Percentiles rank a stretch among this genome's conserved stretches.
Conservation (phyloP, 2,888 invertebrate genomes). For the Dryobota labecula region DNA sequence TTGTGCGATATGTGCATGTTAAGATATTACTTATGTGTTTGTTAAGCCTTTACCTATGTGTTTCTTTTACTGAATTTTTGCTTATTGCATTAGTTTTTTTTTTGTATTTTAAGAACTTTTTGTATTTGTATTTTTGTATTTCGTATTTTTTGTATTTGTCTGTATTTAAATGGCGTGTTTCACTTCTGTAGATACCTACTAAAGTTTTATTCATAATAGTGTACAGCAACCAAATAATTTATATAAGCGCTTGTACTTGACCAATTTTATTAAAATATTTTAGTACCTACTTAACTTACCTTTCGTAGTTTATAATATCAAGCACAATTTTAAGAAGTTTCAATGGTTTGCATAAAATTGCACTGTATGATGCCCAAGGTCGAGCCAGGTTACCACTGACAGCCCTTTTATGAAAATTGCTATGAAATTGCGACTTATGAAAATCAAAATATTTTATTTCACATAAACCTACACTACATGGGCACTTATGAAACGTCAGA, state of each 20-base stretch:
- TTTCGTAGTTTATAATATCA: not conserved
- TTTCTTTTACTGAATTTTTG: not conserved
- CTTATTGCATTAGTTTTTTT: not conserved
- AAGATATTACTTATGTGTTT: not conserved
- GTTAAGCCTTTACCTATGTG: not conserved
- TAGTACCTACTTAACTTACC: not conserved
- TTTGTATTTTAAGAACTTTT: too few relatives aligned
- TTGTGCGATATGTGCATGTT: not conserved
- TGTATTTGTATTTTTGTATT: too few relatives aligned
- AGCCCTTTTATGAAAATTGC: not conserved
- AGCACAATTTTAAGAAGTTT: not conserved
- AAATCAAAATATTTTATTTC: too few relatives aligned
- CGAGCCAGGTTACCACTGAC: not conserved
- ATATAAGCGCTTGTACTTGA: not conserved
- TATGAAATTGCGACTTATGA: not conserved
- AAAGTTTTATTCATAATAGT: not conserved
- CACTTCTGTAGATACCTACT: too few relatives aligned
- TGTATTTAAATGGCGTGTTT: not conserved
- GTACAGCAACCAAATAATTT: not conserved
- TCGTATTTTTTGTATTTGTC: too few relatives aligned
- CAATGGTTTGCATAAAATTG: not conserved
- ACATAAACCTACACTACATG: too few relatives aligned
- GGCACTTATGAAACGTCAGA: too few relatives aligned
- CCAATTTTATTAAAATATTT: not conserved
- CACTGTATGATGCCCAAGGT: not conserved